These are phyloP conservation scores for Syrmaticus mikado DNA, from an alignment of 2,113 vertebrate genomes.

Conservation along the genomic window DNA sequence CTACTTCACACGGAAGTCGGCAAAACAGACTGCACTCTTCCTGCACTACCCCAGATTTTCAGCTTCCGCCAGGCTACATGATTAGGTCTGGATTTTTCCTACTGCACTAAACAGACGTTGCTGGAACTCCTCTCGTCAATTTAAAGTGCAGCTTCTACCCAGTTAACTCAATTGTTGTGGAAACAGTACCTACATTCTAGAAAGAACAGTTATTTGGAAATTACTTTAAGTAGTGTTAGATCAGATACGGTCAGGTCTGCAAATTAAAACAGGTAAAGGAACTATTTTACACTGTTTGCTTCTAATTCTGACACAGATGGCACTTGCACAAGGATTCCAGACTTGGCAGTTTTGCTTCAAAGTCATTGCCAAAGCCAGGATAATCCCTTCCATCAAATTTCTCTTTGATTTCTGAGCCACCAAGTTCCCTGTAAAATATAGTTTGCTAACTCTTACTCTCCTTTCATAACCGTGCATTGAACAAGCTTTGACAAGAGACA, in stretches of 20 bases:
- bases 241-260: not conserved
- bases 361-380: conserved; percentile 19
- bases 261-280: not conserved
- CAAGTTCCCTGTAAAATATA: not conserved
- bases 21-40: not conserved
- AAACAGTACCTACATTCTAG: not conserved
- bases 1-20: accelerated
- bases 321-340: conserved; percentile 35
- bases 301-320: conserved; percentile 25
- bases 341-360: conserved; percentile 14
- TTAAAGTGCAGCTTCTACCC: not conserved
- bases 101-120: not conserved
- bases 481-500: not conserved
- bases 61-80: not conserved
- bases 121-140: not conserved
- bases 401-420: conserved; percentile 28
- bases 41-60: not conserved
- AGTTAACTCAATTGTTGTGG: not conserved
- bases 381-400: conserved; percentile 53
- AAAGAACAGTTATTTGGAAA: not conserved
- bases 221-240: not conserved
- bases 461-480: not conserved
- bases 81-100: not conserved
- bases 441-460: not conserved
- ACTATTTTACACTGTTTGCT: conserved; percentile 17